Conservation (phyloP, 2,888 invertebrate species). For the Ectemnius continuus region DNA sequence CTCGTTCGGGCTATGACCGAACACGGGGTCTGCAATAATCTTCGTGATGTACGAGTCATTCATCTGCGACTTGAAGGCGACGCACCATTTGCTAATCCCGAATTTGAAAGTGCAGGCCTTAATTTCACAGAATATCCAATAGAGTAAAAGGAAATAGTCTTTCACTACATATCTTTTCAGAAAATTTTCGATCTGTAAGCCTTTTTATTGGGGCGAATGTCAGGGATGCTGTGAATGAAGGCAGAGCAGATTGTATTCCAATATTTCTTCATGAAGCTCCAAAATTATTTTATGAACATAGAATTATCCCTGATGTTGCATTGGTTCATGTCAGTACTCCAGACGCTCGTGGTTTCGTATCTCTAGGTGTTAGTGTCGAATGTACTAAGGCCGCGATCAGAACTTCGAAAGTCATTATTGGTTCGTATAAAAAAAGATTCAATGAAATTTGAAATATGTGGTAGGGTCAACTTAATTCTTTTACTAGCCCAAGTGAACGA, state of each 20-base stretch:
- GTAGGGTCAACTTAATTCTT: not conserved
- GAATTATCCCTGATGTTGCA: constrained; percentile 80
- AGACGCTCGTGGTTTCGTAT: constrained; percentile 83
- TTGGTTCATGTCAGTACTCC: constrained; percentile 80
- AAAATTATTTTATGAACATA: constrained; percentile 80
- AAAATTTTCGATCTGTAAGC: constrained; percentile 81
- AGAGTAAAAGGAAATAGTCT: not conserved
- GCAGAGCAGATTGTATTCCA: constrained; percentile 82
- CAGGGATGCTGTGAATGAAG: constrained; percentile 80
- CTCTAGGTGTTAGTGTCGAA: constrained; percentile 82
- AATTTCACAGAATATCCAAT: not conserved
- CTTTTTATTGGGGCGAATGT: constrained; percentile 82
- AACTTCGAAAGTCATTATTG: constrained; percentile 81
- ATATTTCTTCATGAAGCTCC: constrained; percentile 83
- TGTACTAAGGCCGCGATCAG: constrained; percentile 81
- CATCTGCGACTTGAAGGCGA: constrained; percentile 83
- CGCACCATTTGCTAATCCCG: constrained; percentile 79
- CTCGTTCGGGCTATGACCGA: constrained; percentile 80
- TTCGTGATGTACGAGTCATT: constrained; percentile 80
- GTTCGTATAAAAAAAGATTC: constrained; percentile 65
- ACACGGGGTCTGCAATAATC: constrained; percentile 79
- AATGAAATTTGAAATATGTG: too few relatives aligned
- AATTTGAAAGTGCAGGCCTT: constrained; percentile 78
- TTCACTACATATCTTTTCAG: constrained; percentile 67
- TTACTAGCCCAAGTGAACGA: constrained; percentile 80